A percentile compares a stretch with the other conserved stretches of the same genome.
phyloP scores from a whole-genome alignment of 2,113 vertebrate species.

The Bos indicus region DNA sequence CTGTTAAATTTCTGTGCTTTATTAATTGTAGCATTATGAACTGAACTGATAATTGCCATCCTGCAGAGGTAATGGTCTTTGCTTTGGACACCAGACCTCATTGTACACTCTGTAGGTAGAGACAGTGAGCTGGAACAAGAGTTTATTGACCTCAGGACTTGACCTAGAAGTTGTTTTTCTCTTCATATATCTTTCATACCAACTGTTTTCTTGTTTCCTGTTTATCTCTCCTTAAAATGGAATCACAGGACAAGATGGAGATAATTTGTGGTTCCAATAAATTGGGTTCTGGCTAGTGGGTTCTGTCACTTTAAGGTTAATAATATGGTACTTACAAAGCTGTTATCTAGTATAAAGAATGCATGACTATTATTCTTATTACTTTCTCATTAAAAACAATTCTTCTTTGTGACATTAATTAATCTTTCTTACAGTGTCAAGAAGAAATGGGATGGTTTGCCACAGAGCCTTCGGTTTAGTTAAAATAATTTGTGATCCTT shows the following conservation, averaged over 20 bases:
- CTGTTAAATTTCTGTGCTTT: not conserved
- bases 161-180: not conserved
- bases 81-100: not conserved
- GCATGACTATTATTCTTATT: not conserved
- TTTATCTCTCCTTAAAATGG: conserved; percentile 22
- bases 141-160: not conserved
- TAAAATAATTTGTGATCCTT: not conserved
- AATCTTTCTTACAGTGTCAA: not conserved
- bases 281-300: not conserved
- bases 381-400: conserved; percentile 40
- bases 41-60: not conserved
- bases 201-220: not conserved
- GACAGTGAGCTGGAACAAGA: not conserved
- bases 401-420: conserved; percentile 31
- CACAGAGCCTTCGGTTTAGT: not conserved
- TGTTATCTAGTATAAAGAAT: not conserved
- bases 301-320: not conserved
- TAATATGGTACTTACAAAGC: not conserved
- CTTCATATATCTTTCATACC: not conserved
- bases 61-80: not conserved
- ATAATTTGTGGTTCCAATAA: not conserved
- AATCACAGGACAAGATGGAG: not conserved
- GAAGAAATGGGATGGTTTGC: not conserved
- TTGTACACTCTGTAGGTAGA: not conserved
- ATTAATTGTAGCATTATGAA: not conserved